These are phyloP conservation scores for Strix occidentalis DNA, from an alignment of 2,797 vertebrate genomes.

Conservation along the genomic window DNA sequence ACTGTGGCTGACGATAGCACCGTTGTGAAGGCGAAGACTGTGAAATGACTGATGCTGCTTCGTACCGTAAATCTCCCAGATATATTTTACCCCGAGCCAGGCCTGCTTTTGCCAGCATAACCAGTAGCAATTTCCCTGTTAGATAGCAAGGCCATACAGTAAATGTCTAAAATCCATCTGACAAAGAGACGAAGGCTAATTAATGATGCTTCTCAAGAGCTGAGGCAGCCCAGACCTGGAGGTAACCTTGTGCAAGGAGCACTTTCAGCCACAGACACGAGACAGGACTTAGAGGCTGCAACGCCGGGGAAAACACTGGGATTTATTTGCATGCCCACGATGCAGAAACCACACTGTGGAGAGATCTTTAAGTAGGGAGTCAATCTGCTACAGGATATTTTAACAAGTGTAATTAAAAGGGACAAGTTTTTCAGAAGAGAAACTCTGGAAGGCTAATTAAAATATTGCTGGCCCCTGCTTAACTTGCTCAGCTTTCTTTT, in stretches of 20 bases:
- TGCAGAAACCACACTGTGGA: background rate
- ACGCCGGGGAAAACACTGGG: accelerated
- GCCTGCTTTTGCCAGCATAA: background rate
- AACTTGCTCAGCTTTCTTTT: slow-evolving; percentile 51
- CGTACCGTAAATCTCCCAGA: background rate
- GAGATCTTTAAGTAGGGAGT: background rate
- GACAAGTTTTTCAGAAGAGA: slow-evolving; percentile 61
- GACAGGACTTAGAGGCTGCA: background rate
- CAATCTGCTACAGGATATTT: slow-evolving; percentile 5
- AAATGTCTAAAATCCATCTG: accelerated
- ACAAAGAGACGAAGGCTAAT: background rate
- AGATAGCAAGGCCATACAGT: background rate
- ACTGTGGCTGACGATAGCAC: background rate
- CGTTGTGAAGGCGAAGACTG: background rate
- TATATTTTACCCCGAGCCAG: background rate
- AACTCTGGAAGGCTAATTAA: slow-evolving; percentile 72
- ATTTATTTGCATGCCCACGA: background rate
- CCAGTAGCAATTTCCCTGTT: background rate
- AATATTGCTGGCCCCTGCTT: slow-evolving; percentile 68
- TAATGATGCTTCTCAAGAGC: background rate
- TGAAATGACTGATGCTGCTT: background rate
- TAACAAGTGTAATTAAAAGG: slow-evolving; percentile 68
- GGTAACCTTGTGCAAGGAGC: background rate
- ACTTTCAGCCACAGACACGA: too few relatives aligned
- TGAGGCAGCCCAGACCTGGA: background rate